phyloP scores from a whole-genome alignment of 2,888 invertebrate genomes.

The Meiosimyza platycephala region DNA sequence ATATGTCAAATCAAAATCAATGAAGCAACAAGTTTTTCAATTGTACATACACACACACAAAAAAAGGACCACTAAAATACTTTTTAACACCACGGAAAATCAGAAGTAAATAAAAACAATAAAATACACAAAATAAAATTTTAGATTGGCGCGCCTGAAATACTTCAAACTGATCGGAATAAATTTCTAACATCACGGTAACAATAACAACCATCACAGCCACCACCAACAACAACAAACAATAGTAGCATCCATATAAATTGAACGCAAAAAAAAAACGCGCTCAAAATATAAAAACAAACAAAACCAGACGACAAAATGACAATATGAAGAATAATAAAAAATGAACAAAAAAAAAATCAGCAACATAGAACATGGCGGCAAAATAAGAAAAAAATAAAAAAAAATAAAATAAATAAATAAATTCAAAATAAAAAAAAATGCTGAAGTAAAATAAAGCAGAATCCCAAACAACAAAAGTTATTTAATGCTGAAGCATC shows the following conservation, averaged over 20 bases:
- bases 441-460: no score
- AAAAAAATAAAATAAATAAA: neutral
- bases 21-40: no score
- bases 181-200: neutral
- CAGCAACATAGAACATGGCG: slow-evolving; percentile 12
- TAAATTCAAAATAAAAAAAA: neutral
- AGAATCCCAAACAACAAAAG: no score
- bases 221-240: neutral
- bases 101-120: no score
- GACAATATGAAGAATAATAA: neutral
- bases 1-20: no score
- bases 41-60: no score
- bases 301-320: slow-evolving; percentile 13
- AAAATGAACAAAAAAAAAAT: neutral
- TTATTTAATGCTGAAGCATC: slow-evolving; percentile 20
- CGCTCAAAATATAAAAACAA: neutral
- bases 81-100: no score
- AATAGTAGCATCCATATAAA: slow-evolving; percentile 17
- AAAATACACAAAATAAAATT: no score
- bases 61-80: no score
- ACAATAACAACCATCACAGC: neutral
- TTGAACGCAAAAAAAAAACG: slow-evolving; percentile 7
- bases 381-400: slow-evolving; percentile 7
- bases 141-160: no score
- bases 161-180: no score